Percentiles rank a stretch among this genome's conserved stretches.
Evolutionary conservation across 2,113 vertebrate genomes (phyloP).

Genomic region (Ochotona curzoniae): DNA sequence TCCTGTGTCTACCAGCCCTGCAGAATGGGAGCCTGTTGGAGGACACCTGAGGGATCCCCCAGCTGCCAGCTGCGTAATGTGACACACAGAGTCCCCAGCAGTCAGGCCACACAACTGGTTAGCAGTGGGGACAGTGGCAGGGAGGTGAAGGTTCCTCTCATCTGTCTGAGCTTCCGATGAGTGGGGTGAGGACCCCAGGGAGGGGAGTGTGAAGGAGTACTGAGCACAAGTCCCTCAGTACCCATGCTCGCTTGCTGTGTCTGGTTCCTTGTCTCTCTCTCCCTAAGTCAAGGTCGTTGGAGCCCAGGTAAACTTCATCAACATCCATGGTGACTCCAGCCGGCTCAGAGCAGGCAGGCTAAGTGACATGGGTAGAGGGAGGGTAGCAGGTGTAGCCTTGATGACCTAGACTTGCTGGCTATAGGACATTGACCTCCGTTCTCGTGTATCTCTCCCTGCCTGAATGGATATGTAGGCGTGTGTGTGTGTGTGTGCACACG

Average conservation of each 20-base stretch:
- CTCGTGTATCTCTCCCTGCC: not conserved
- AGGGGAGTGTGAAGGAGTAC: not conserved
- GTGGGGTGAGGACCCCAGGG: not conserved
- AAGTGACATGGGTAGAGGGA: not conserved
- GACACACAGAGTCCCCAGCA: not conserved
- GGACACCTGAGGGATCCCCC: not conserved
- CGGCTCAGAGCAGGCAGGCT: not conserved
- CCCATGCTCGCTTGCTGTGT: not conserved
- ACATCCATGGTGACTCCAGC: not conserved
- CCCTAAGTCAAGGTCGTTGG: not conserved
- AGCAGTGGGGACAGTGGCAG: not conserved
- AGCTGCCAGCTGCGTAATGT: rapidly evolving
- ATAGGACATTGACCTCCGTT: not conserved
- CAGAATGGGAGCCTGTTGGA: not conserved
- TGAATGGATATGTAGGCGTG: rapidly evolving
- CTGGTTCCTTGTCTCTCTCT: not conserved
- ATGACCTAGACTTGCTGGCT: not conserved
- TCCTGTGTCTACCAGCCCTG: no score
- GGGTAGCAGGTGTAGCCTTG: not conserved
- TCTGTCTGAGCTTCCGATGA: not conserved
- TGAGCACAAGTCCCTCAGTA: rapidly evolving
- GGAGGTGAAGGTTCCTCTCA: rapidly evolving
- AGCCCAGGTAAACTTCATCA: not conserved
- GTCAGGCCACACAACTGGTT: not conserved
- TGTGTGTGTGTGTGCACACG: not conserved